Percentiles rank a stretch among this genome's conserved stretches.
Evolutionary conservation across 1,140 invertebrate species (phyloP).

Genomic region (Scaptomyza pallida): DNA sequence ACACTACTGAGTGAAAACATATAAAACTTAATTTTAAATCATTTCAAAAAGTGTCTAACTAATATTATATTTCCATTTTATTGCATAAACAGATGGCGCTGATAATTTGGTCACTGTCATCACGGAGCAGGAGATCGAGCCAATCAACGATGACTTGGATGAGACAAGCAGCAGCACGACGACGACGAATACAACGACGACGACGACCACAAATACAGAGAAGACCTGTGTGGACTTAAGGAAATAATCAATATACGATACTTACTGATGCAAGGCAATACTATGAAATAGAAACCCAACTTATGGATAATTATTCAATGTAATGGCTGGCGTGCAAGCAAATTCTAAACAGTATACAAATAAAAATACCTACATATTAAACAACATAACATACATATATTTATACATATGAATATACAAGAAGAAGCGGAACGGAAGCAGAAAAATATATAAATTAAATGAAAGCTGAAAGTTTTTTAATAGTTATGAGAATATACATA

Average conservation of each 20-base stretch:
- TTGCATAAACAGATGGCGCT: slow-evolving; percentile 84
- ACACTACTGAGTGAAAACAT: slow-evolving; percentile 25
- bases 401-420: slow-evolving; percentile 55
- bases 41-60: background rate
- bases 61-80: background rate
- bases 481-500: slow-evolving; percentile 61
- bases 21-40: background rate
- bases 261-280: slow-evolving; percentile 29
- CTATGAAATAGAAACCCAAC: slow-evolving; percentile 22
- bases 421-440: slow-evolving; percentile 12
- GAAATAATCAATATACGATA: slow-evolving; percentile 51
- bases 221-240: slow-evolving; percentile 64
- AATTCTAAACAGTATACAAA: slow-evolving; percentile 60
- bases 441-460: slow-evolving; percentile 17
- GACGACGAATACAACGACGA: slow-evolving; percentile 67
- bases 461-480: slow-evolving; percentile 56
- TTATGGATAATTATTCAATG: slow-evolving; percentile 28
- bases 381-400: slow-evolving; percentile 60
- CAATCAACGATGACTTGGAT: slow-evolving; percentile 58
- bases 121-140: slow-evolving; percentile 88
- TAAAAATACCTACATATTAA: slow-evolving; percentile 35
- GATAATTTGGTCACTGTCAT: slow-evolving; percentile 93
- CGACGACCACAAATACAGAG: slow-evolving; percentile 64
- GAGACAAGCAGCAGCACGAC: slow-evolving; percentile 61
- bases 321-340: slow-evolving; percentile 56